Percentiles rank a stretch among this genome's conserved stretches.
These are phyloP conservation scores for Drosophila azteca DNA, from an alignment of 1,140 invertebrate genomes.

Conservation along the genomic window DNA sequence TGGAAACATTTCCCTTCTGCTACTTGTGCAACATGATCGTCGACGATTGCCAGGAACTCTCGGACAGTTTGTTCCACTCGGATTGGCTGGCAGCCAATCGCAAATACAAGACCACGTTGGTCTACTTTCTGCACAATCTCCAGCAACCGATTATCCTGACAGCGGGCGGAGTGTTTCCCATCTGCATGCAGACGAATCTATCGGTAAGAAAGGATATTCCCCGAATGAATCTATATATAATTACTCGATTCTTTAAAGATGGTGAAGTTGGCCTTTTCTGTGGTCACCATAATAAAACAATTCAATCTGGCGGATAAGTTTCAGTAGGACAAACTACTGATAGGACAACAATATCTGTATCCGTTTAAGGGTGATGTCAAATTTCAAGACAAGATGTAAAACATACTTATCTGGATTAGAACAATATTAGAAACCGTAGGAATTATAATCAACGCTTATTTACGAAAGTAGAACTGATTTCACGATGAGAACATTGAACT, in stretches of 20 bases:
- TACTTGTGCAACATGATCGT: slow-evolving; percentile 55
- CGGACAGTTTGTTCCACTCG: slow-evolving; percentile 55
- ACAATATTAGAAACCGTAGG: too few species aligned
- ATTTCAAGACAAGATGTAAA: too few species aligned
- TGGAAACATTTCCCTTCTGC: slow-evolving; percentile 62
- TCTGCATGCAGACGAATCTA: slow-evolving; percentile 55
- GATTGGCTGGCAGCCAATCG: slow-evolving; percentile 50
- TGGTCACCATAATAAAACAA: slow-evolving; percentile 52
- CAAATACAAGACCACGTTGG: slow-evolving; percentile 36
- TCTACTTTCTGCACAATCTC: slow-evolving; percentile 55
- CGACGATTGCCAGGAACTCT: slow-evolving; percentile 45
- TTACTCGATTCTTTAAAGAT: slow-evolving; percentile 23
- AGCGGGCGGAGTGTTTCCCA: slow-evolving; percentile 56
- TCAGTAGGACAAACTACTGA: slow-evolving; percentile 2
- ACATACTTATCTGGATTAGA: too few species aligned
- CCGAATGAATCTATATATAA: neutral
- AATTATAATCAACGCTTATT: too few species aligned
- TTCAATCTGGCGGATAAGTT: slow-evolving; percentile 62
- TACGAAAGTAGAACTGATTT: too few species aligned
- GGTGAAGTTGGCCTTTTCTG: slow-evolving; percentile 57
- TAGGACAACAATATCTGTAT: too few species aligned
- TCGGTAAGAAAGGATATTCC: slow-evolving; percentile 21
- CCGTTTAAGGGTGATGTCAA: too few species aligned
- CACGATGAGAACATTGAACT: too few species aligned
- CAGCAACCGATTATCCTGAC: slow-evolving; percentile 53